Conservation (phyloP, 2,888 invertebrate species). For the Acanthosepion lycidas region DNA sequence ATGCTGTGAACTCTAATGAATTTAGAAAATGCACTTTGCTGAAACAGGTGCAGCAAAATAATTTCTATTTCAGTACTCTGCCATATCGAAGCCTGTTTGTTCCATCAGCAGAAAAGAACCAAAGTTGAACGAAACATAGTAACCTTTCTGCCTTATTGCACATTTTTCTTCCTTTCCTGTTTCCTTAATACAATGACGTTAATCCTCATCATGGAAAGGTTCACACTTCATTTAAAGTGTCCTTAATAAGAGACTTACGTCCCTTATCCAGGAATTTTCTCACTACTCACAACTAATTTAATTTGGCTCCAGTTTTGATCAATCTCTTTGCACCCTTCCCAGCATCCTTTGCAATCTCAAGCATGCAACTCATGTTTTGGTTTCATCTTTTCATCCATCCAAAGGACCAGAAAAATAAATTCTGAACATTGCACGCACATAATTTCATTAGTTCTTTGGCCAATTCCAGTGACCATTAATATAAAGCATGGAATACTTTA, state of each 20-base stretch:
- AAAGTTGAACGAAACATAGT: not conserved
- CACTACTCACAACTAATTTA: not conserved
- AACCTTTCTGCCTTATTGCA: conserved; percentile 8
- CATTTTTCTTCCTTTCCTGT: not conserved
- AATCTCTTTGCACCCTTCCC: not conserved
- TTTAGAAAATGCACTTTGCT: not conserved
- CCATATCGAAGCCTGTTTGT: not conserved
- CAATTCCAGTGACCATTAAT: not conserved
- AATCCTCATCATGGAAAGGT: not conserved
- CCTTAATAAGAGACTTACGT: not conserved
- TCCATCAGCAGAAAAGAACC: not conserved
- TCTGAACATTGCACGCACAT: not conserved
- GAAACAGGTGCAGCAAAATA: not conserved
- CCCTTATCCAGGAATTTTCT: not conserved
- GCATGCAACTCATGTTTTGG: conserved; percentile 12
- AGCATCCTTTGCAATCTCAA: not conserved
- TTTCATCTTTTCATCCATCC: not conserved
- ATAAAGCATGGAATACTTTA: not conserved
- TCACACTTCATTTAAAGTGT: conserved; percentile 1
- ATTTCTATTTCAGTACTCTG: not conserved
- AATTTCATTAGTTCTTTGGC: not conserved
- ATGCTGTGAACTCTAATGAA: not conserved
- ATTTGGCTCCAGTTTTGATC: conserved; percentile 13
- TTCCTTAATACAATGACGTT: not conserved
- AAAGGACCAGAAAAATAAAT: not conserved